Conservation (phyloP, 2,113 vertebrate species). For the Microcebus murinus region DNA sequence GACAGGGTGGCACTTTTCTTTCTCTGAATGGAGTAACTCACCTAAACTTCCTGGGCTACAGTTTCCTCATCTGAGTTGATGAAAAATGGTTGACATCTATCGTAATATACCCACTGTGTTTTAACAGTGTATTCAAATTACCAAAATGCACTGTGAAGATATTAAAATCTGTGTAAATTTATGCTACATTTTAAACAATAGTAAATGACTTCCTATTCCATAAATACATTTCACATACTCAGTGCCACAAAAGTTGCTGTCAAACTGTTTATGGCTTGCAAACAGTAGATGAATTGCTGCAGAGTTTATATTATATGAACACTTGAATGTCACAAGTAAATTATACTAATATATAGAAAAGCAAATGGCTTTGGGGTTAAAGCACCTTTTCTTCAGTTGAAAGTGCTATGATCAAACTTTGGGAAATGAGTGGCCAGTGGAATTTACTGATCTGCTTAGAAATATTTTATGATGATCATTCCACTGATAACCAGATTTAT, state of each 20-base stretch:
- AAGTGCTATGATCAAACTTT: neutral
- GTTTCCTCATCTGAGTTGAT: slow-evolving; percentile 1
- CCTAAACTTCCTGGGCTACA: neutral
- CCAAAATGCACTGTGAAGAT: neutral
- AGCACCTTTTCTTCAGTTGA: neutral
- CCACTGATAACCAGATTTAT: neutral
- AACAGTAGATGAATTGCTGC: slow-evolving; percentile 15
- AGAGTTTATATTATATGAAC: slow-evolving; percentile 50
- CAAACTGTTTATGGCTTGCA: neutral
- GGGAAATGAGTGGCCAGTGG: neutral
- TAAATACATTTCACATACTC: neutral
- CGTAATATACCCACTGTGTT: neutral
- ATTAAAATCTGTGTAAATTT: neutral
- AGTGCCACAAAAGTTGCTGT: neutral
- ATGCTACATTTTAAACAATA: neutral
- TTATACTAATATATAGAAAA: slow-evolving; percentile 19
- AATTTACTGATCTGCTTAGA: slow-evolving; percentile 3
- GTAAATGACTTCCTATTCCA: neutral
- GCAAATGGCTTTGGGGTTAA: slow-evolving; percentile 24
- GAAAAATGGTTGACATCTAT: neutral
- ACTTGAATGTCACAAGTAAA: neutral
- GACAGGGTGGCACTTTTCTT: neutral
- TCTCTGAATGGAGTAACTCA: neutral
- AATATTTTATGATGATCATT: neutral
- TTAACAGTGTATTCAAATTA: neutral